Evolutionary conservation across 2,797 vertebrate species (phyloP), one percentile per base, ranked within the genome.

Genomic region (Acanthurus leucopareius): DNA sequence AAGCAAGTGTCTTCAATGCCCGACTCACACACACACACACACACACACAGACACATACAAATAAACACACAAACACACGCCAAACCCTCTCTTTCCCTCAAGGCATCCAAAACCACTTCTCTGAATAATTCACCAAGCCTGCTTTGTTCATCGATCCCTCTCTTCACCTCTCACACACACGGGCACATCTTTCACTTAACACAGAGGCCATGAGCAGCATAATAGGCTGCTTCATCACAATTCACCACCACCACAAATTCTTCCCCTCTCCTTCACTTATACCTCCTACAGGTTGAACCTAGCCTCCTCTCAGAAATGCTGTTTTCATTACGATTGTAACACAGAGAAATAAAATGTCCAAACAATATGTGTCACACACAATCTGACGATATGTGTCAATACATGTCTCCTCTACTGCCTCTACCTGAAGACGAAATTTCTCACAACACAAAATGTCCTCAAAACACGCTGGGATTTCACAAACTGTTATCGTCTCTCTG

Each of bases 111-210:
- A 86, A 86, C 62, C 82, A 73, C 66, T 58, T 79, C 75, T 79
- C 85, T 94, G 89, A 93, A 93, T 94, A 89, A 94, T 93, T 93
- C 91, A 93, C 86, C 1, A 0, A 56, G 65, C 32, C 64, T 71
- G 77, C 83, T 91, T 89, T 87, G 90, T 84, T 85, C 88, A 93
- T 93, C 69, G 87, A 92, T 93, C 79, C 57, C 56, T 79, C 69
- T 80, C 54, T 80, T 38, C 69, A 61, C 59, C 71, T 79, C 75
- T 82, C 71, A 48, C 74, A 83, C 84, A 75, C 73, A 65, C 70
- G 84, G 62, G 78, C 84, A 86, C 86, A 80, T 87, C 82, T 88
- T 74, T 91, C 84, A 88, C 76, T 90, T 82, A 84, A 88, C 84
- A 76, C 73, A 5, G 0, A 9, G 28, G 48, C 73, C 74, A 77